Evolutionary conservation across 2,888 invertebrate genomes (phyloP), one percentile per base, ranked within the genome.

Genomic region (Pristionchus entomophagus): DNA sequence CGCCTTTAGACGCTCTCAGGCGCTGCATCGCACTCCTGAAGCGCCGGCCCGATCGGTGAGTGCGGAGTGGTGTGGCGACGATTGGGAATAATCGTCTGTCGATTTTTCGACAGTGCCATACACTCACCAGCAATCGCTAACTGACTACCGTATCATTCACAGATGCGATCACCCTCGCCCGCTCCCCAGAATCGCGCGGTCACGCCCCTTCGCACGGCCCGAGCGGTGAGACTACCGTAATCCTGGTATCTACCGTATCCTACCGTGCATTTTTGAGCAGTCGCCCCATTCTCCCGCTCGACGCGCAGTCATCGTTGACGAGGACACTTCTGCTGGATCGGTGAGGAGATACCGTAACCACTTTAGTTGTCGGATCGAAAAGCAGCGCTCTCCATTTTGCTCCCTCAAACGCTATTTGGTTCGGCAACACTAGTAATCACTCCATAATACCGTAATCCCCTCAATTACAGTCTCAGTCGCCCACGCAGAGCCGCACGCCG

Each of bases 291-390:
- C 41, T 3, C 73, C 73, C 26, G 22, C n/a, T 8, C 73, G 73
- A 5, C n/a, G 22, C 26, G 73, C 38, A 10, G 22, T 38, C 38
- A 8, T 73, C 26, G 41, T 73, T 41, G 73, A 73, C 73, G 73
- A 73, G 41, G 73, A 73, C 73, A 73, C 73, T n/a, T 73, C 73
- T 38, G 73, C 73, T 26, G 73, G 73, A 73, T 73, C 73, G 73
- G 73, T 73, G 41, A n/a, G n/a, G n/a, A n/a, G n/a, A n/a, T n/a
- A n/a, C n/a, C n/a, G n/a, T n/a, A 73, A 32, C 14, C 6, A 45
- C 45, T 14, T 6, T 22, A 22, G 56, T n/a, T 17, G 56, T 56
- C 14, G 41, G n/a, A n/a, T n/a, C n/a, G n/a, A n/a, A n/a, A n/a
- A n/a, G n/a, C 65, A 22, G 38, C 65, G 19, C 35, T 69, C 35